phyloP scores from a whole-genome alignment of 2,888 invertebrate species.

The Tetragnatha montana region DNA sequence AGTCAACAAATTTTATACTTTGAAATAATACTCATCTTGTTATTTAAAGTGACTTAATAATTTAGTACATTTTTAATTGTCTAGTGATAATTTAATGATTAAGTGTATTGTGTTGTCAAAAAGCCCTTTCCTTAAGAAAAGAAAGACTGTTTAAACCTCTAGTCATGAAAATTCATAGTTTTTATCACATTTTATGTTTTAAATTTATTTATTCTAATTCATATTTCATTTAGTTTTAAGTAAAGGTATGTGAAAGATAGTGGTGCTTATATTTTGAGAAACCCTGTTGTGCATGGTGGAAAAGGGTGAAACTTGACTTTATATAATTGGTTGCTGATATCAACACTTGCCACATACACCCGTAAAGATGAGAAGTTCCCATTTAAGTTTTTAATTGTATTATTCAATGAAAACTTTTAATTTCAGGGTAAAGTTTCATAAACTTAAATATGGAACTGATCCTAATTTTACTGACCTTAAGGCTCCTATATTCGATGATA shows the following conservation, averaged over 20 bases:
- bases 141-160: no score
- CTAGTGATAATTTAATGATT: no score
- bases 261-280: background rate
- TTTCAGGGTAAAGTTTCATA: conserved; percentile 91
- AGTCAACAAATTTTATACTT: no score
- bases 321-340: background rate
- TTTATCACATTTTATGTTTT: no score
- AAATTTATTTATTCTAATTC: no score
- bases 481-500: conserved; percentile 83
- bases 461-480: conserved; percentile 91
- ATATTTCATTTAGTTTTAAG: background rate
- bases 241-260: background rate
- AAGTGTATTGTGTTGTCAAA: no score
- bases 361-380: background rate
- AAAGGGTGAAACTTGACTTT: background rate
- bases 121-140: no score
- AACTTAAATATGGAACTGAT: conserved; percentile 96
- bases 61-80: no score
- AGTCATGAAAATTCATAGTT: no score
- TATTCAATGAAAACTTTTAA: conserved; percentile 18
- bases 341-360: background rate
- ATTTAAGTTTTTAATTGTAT: conserved; percentile 11
- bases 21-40: no score
- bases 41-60: no score
- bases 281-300: background rate